A percentile compares a stretch with the other conserved stretches of the same genome.
Evolutionary conservation across 2,797 vertebrate genomes (phyloP).

Genomic region (Otolemur crassicaudatus): DNA sequence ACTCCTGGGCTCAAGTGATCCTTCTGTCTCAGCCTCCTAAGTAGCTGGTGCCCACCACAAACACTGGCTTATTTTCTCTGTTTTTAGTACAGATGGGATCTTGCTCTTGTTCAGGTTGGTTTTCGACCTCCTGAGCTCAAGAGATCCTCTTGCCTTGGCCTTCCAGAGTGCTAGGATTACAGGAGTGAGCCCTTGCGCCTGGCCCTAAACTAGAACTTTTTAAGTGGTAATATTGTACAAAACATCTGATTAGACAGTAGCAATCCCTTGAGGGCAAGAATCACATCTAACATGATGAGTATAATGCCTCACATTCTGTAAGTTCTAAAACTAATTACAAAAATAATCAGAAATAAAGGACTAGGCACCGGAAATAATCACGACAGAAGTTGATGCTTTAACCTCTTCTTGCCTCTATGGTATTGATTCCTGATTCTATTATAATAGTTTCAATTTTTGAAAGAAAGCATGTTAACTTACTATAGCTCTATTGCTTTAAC

Average conservation of each 20-base stretch:
- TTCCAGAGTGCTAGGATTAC: too few species aligned
- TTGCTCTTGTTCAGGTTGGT: too few species aligned
- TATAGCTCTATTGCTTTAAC: neutral
- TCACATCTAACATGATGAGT: slow-evolving; percentile 7
- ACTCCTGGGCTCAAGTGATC: too few species aligned
- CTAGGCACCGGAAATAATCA: slow-evolving; percentile 57
- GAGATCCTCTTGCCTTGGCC: too few species aligned
- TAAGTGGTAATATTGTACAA: neutral
- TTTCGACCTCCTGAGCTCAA: too few species aligned
- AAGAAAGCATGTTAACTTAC: slow-evolving; percentile 63
- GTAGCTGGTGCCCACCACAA: too few species aligned
- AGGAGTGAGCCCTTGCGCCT: too few species aligned
- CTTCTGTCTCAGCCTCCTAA: too few species aligned
- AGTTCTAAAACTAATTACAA: slow-evolving; percentile 77
- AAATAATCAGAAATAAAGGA: slow-evolving; percentile 73
- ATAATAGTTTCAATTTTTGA: slow-evolving; percentile 77
- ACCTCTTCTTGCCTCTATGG: slow-evolving; percentile 75
- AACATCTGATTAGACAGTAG: slow-evolving; percentile 36
- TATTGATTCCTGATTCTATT: slow-evolving; percentile 79
- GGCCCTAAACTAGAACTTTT: slow-evolving; percentile 29
- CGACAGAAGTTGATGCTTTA: slow-evolving; percentile 61
- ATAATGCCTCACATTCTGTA: slow-evolving; percentile 44
- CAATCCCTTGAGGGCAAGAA: slow-evolving; percentile 53
- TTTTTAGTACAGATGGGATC: too few species aligned
- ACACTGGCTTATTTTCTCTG: too few species aligned